Conservation (phyloP, 2,888 invertebrate genomes). For the Lutraria lutraria region DNA sequence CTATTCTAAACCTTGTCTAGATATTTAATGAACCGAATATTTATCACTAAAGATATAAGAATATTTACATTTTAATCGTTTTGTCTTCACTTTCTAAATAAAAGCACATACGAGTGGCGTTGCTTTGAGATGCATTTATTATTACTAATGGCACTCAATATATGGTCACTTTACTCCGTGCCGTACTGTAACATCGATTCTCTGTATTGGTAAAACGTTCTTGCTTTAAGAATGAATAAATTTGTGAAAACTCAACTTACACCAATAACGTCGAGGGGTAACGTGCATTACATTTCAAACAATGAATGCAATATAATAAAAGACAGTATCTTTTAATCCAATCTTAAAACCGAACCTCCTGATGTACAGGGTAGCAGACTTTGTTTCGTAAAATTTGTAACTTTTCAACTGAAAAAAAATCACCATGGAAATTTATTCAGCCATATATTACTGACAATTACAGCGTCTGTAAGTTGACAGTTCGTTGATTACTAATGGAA, state of each 20-base stretch:
- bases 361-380: too few species aligned
- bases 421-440: too few species aligned
- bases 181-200: background rate
- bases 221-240: too few species aligned
- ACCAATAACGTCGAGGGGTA: background rate
- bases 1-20: background rate
- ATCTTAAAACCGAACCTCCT: too few species aligned
- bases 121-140: background rate
- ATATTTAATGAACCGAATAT: background rate
- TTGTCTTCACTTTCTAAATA: background rate
- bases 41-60: background rate
- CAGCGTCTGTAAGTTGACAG: too few species aligned
- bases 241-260: background rate
- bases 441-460: too few species aligned
- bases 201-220: background rate
- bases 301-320: background rate
- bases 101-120: background rate
- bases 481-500: too few species aligned
- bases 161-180: background rate
- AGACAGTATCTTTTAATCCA: too few species aligned
- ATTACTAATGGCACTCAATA: background rate
- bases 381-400: too few species aligned
- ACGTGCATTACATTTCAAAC: background rate
- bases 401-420: too few species aligned
- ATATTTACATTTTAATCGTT: background rate